phyloP scores from a whole-genome alignment of 2,888 invertebrate genomes.

The Drosophila ezoana region DNA sequence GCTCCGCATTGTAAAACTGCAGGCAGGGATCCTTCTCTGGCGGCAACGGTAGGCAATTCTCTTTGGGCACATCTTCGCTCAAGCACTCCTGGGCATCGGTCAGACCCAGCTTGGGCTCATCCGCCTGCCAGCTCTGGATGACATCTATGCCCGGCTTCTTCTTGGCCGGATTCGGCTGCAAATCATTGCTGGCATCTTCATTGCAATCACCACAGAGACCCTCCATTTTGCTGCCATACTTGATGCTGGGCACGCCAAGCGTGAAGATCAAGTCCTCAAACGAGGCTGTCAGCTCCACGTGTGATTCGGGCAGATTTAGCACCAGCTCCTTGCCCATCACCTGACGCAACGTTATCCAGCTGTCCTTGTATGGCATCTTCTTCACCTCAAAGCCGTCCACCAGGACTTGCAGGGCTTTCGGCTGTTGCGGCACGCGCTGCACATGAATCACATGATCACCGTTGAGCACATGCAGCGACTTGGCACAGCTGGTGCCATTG shows the following conservation, averaged over 20 bases:
- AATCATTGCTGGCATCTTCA: slow-evolving; percentile 86
- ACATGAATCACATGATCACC: slow-evolving; percentile 88
- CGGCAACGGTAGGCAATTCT: slow-evolving; percentile 86
- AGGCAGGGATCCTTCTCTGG: slow-evolving; percentile 89
- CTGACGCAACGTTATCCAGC: slow-evolving; percentile 87
- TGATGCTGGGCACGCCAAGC: slow-evolving; percentile 89
- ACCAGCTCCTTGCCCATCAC: slow-evolving; percentile 88
- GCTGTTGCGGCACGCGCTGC: slow-evolving; percentile 83
- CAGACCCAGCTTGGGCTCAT: slow-evolving; percentile 85
- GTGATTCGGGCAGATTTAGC: slow-evolving; percentile 88
- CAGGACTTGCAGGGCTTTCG: slow-evolving; percentile 78
- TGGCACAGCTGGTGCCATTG: slow-evolving; percentile 87
- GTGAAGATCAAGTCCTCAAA: slow-evolving; percentile 86
- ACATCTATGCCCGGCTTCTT: slow-evolving; percentile 82
- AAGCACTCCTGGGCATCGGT: slow-evolving; percentile 85
- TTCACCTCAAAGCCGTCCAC: slow-evolving; percentile 83
- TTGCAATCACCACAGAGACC: slow-evolving; percentile 93
- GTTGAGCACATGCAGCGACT: slow-evolving; percentile 89
- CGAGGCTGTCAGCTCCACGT: slow-evolving; percentile 88
- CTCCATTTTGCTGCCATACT: slow-evolving; percentile 90
- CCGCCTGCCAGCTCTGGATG: slow-evolving; percentile 87
- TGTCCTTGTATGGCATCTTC: slow-evolving; percentile 86
- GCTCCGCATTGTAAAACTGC: slow-evolving; percentile 86
- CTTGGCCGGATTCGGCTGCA: slow-evolving; percentile 86
- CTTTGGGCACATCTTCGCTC: slow-evolving; percentile 85